These are phyloP conservation scores for Catharus ustulatus DNA, from an alignment of 2,797 vertebrate genomes.

Conservation along the genomic window DNA sequence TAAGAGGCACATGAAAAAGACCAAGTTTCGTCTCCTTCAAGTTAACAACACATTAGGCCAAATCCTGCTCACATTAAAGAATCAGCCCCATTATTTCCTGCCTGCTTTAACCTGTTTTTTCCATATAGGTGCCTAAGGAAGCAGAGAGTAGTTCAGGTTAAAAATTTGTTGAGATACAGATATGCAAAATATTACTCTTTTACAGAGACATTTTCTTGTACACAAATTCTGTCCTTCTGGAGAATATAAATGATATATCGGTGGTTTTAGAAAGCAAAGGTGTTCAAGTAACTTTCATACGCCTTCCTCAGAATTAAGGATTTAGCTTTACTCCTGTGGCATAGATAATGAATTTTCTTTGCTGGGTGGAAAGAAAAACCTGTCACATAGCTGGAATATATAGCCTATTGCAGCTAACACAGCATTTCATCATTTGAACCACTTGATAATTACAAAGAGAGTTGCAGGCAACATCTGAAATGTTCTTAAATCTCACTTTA, in stretches of 20 bases:
- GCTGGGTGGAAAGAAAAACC: neutral
- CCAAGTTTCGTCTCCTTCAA: neutral
- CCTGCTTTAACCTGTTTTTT: slow-evolving; percentile 2
- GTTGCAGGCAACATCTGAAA: neutral
- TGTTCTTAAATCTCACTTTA: neutral
- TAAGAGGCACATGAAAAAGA: neutral
- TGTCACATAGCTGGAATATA: neutral
- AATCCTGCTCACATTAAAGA: neutral
- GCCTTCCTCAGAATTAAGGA: slow-evolving; percentile 53
- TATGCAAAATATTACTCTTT: slow-evolving; percentile 40
- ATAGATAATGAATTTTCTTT: slow-evolving; percentile 37
- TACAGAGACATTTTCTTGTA: slow-evolving; percentile 21
- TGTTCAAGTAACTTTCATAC: slow-evolving; percentile 14
- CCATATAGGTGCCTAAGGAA: neutral
- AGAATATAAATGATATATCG: slow-evolving; percentile 44
- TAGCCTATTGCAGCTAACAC: neutral
- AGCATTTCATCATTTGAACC: neutral
- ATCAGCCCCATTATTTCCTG: neutral
- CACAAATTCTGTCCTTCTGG: slow-evolving; percentile 20
- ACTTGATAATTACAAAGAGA: neutral
- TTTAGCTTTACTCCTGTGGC: slow-evolving; percentile 21
- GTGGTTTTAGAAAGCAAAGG: slow-evolving; percentile 52
- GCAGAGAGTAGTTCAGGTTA: slow-evolving; percentile 12
- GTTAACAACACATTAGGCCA: neutral
- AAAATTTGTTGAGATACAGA: slow-evolving; percentile 39